Evolutionary conservation across 1,140 invertebrate species (phyloP), one percentile per base, ranked within the genome.

Genomic region (Neocloeon triangulifer): DNA sequence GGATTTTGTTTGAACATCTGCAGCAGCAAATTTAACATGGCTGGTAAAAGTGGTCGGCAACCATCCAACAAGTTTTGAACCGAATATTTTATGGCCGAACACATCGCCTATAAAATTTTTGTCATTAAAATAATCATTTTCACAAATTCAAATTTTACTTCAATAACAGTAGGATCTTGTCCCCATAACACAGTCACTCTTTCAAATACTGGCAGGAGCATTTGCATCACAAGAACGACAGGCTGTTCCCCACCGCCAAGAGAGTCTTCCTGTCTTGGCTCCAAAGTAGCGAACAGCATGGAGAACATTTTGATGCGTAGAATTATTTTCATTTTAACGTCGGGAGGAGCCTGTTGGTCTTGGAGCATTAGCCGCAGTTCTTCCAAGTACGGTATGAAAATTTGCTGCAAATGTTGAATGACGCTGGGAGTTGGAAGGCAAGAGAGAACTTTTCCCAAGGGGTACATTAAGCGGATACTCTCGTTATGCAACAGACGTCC

Each of bases 401-500:
- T 66, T 0, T 59, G 53, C 37, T 79, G 68, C 9, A 85, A 50
- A 43, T 73, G 73, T 18, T 58, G 50, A 39, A 80, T 58, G 38
- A 78, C 72, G 30, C 60, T 56, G 5, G 66, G 57, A 2, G 62
- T 48, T 7, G 66, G 54, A 25, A 80, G 46, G 0, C 73, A 52
- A 34, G 74, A 74, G 30, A 82, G 50, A 1, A 80, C 58, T 42
- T 70, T 69, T 1, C 79, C 77, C 26, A 81, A 61, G 23, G 71
- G 71, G 30, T 62, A 74, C 75, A 82, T 82, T 3, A 84, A 44
- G 19, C 79, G 53, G 9, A 70, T n/a, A n/a, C n/a, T n/a, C n/a
- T n/a, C n/a, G n/a, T n/a, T n/a, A n/a, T n/a, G n/a, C n/a, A n/a
- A n/a, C n/a, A n/a, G n/a, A n/a, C n/a, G n/a, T n/a, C n/a, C n/a